phyloP scores from a whole-genome alignment of 35 echinoderm and acorn worm species.

The Lytechinus variegatus region DNA sequence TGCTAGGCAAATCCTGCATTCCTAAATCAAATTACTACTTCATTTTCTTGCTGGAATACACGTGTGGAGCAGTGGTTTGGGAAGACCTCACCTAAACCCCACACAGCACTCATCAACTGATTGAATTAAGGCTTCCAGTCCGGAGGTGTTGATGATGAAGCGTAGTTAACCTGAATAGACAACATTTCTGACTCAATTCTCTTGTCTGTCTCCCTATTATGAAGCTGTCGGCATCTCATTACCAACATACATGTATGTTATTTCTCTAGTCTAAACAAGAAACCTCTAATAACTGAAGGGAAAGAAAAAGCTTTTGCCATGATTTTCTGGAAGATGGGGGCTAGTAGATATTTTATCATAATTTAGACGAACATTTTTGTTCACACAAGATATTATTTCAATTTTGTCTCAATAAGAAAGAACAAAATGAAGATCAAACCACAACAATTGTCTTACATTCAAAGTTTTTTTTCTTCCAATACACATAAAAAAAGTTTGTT shows the following conservation, averaged over 20 bases:
- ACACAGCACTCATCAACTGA: slow-evolving; percentile 42
- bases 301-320: too few relatives aligned
- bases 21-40: slow-evolving; percentile 42
- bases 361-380: neutral
- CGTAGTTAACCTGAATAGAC: neutral
- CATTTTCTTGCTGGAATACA: neutral
- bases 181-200: neutral
- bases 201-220: slow-evolving; percentile 6
- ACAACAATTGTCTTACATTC: neutral
- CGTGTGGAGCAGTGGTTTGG: neutral
- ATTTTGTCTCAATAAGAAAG: too few relatives aligned
- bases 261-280: neutral
- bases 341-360: too few relatives aligned
- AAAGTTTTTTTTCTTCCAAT: neutral
- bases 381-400: neutral
- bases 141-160: slow-evolving; percentile 40
- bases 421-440: neutral
- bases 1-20: slow-evolving; percentile 21
- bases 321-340: too few relatives aligned
- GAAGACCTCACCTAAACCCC: neutral
- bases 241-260: neutral
- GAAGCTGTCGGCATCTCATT: neutral
- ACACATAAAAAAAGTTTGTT: too few relatives aligned
- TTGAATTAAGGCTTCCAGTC: slow-evolving; percentile 21
- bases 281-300: too few relatives aligned